These are phyloP conservation scores for Lacanobia wlatinum DNA, from an alignment of 2,888 invertebrate species.

Conservation along the genomic window DNA sequence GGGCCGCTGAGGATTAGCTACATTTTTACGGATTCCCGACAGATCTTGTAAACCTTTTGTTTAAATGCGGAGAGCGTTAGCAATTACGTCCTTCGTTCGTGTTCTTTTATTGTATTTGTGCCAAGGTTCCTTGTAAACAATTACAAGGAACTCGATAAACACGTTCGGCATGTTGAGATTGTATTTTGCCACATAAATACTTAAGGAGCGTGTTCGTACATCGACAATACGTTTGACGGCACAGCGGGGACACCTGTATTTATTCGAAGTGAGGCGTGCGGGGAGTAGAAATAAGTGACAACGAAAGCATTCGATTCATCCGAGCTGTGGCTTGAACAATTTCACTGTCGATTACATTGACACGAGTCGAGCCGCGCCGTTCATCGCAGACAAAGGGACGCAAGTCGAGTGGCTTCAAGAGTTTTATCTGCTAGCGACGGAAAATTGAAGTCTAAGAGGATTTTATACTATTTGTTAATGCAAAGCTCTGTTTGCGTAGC, in stretches of 20 bases:
- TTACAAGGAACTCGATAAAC: conserved; percentile 62
- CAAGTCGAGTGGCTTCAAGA: conserved; percentile 30
- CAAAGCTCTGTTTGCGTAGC: not conserved
- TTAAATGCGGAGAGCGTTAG: conserved; percentile 65
- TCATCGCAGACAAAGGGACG: conserved; percentile 46
- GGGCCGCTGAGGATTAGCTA: conserved; percentile 35
- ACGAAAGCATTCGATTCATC: conserved; percentile 45
- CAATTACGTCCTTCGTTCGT: conserved; percentile 62
- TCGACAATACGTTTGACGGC: conserved; percentile 34
- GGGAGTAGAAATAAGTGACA: conserved; percentile 48
- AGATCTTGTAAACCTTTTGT: conserved; percentile 64
- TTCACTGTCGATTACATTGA: conserved; percentile 66
- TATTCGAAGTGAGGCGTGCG: conserved; percentile 39
- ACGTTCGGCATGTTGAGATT: conserved; percentile 49
- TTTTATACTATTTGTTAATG: conserved; percentile 16
- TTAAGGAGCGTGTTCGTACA: conserved; percentile 29
- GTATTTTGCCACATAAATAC: conserved; percentile 47
- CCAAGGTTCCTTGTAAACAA: conserved; percentile 57
- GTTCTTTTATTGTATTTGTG: conserved; percentile 51
- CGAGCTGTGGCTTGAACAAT: conserved; percentile 52
- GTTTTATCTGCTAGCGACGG: conserved; percentile 27
- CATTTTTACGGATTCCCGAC: conserved; percentile 62
- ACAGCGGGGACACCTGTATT: conserved; percentile 50
- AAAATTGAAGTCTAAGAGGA: conserved; percentile 29
- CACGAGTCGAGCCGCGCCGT: conserved; percentile 37